Conservation (phyloP, 1,140 invertebrate species). For the Drosophila teissieri region DNA sequence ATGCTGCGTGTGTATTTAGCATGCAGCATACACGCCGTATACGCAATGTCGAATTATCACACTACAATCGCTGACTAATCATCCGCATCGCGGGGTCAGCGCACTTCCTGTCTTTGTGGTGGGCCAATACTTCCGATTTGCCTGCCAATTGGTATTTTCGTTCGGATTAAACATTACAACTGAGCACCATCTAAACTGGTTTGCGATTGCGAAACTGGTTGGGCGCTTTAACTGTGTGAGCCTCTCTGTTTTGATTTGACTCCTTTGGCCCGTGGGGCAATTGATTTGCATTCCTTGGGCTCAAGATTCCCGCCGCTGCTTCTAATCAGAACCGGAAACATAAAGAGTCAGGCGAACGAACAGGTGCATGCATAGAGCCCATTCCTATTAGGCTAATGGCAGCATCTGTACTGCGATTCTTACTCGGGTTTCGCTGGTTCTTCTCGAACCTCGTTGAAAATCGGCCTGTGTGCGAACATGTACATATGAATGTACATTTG, state of each 20-base stretch:
- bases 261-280: constrained; percentile 54
- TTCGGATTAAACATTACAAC: constrained; percentile 36
- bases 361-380: constrained; percentile 70
- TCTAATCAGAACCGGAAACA: constrained; percentile 82
- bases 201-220: constrained; percentile 77
- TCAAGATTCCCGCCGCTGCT: constrained; percentile 14
- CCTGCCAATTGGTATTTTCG: constrained; percentile 59
- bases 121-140: constrained; percentile 66
- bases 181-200: constrained; percentile 59
- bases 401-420: constrained; percentile 22
- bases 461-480: constrained; percentile 1
- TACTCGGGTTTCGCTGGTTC: constrained; percentile 24
- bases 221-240: constrained; percentile 18
- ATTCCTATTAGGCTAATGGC: constrained; percentile 47
- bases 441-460: constrained; percentile 27
- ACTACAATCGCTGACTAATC: constrained; percentile 29
- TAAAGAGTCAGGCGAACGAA: constrained; percentile 59
- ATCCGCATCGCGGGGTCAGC: constrained; percentile 29
- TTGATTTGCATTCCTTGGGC: constrained; percentile 71
- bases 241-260: constrained; percentile 46
- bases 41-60: constrained; percentile 65
- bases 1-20: constrained; percentile 28
- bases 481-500: constrained; percentile 66
- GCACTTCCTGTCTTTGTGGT: constrained; percentile 73
- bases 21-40: constrained; percentile 64